phyloP scores from a whole-genome alignment of 2,888 invertebrate species.

The Clepsis dumicolana region DNA sequence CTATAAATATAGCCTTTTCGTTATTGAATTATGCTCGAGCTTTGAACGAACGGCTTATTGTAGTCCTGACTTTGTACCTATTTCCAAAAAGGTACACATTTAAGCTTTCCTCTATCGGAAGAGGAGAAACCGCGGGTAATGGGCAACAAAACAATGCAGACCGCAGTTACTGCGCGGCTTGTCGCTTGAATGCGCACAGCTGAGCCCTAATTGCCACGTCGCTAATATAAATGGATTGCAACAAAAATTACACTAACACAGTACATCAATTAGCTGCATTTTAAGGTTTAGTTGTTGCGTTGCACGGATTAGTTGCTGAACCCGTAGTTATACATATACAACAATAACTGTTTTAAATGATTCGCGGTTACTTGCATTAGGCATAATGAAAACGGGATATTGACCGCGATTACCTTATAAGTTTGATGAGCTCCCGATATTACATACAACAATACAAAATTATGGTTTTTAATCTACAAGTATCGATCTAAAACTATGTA shows the following conservation, averaged over 20 bases:
- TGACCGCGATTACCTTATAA: too few species aligned
- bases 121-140: slow-evolving; percentile 34
- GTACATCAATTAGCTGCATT: not conserved
- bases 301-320: not conserved
- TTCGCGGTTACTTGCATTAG: too few species aligned
- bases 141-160: slow-evolving; percentile 34
- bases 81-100: slow-evolving; percentile 14
- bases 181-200: slow-evolving; percentile 35
- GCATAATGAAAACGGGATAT: too few species aligned
- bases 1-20: slow-evolving; percentile 18
- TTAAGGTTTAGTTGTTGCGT: not conserved
- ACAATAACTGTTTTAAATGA: too few species aligned
- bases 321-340: too few species aligned
- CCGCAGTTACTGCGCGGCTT: slow-evolving; percentile 27
- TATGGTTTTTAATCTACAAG: too few species aligned
- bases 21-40: slow-evolving; percentile 4
- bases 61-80: slow-evolving; percentile 8
- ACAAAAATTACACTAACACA: slow-evolving; percentile 29
- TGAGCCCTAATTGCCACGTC: slow-evolving; percentile 34
- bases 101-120: slow-evolving; percentile 21
- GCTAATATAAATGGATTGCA: slow-evolving; percentile 39
- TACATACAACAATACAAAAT: too few species aligned
- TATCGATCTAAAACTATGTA: too few species aligned
- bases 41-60: slow-evolving; percentile 11
- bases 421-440: too few species aligned